Evolutionary conservation across 2,888 invertebrate species (phyloP), one percentile per base, ranked within the genome.

Genomic region (Tridacna gigas): DNA sequence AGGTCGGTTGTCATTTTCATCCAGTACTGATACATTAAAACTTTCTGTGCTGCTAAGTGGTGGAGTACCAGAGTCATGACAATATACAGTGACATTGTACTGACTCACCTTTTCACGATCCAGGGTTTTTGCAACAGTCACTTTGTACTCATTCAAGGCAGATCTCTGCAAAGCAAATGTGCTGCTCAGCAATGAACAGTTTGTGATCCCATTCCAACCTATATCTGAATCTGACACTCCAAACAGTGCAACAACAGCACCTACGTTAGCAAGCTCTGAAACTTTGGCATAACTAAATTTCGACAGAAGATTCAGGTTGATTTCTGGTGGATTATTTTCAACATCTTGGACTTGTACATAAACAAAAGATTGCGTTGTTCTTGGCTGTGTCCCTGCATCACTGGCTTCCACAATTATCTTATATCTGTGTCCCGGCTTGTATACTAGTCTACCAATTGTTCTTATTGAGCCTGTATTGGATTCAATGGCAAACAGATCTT

Each of bases 311-410:
- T 90, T 88, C 48, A 92, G 82, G n/a, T 82, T 83, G 28, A 93
- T 90, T 61, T 97, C 96, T 0, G 99, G 98, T 20, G 98, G 98
- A 94, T 98, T 98, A 94, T 99, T 99, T 95, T 99, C 98, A 95
- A 98, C 98, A 86, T 95, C 95, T 92, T 98, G 97, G 12, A 99
- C 97, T 63, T 86, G 84, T 37, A 93, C 88, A 61, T 87, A 87
- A 3, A 92, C 92, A 69, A 90, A 87, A 2, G 91, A 90, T 56
- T 90, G 90, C 1, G 91, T 86, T 37, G 90, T 91, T 69, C 89
- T 86, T 0, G 92, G 89, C 65, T 90, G 91, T 2, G 82, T 76
- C 0, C 90, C 93, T 26, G 84, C 74, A 79, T 93, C 93, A 48
- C 89, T 89, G 12, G 92, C 93, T 63, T 91, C 91, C 11, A 92